phyloP scores from a whole-genome alignment of 2,888 invertebrate species.

The Sepiola atlantica region DNA sequence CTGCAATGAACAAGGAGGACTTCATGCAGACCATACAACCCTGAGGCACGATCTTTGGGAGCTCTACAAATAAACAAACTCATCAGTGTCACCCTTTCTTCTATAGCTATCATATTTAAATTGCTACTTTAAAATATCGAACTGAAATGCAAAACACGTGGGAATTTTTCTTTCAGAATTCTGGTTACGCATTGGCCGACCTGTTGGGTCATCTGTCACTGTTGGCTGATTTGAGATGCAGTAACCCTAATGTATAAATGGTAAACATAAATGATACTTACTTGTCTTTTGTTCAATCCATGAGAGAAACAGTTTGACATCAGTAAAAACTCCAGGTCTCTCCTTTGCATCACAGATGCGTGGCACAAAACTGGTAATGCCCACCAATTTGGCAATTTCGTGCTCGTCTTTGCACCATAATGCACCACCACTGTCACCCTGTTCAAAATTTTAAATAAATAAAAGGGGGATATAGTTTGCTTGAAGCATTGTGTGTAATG shows the following conservation, averaged over 20 bases:
- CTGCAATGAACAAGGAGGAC: too few species aligned
- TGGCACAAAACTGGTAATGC: constrained; percentile 67
- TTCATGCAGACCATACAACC: too few species aligned
- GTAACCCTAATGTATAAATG: not conserved
- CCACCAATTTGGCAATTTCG: constrained; percentile 63
- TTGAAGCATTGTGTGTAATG: too few species aligned
- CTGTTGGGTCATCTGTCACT: too few species aligned
- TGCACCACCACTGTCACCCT: constrained; percentile 73
- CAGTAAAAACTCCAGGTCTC: constrained; percentile 68
- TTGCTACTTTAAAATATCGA: too few species aligned
- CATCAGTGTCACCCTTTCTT: too few species aligned
- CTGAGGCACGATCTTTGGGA: too few species aligned
- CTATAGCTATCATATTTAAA: too few species aligned
- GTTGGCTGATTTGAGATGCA: not conserved
- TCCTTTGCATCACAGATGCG: constrained; percentile 64
- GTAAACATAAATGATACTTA: constrained; percentile 53
- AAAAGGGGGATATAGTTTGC: not conserved
- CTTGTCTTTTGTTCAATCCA: constrained; percentile 67
- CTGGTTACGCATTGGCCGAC: too few species aligned
- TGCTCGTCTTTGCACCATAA: constrained; percentile 63
- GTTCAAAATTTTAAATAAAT: not conserved
- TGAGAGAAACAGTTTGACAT: constrained; percentile 58
- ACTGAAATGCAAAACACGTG: too few species aligned
- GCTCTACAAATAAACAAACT: too few species aligned
- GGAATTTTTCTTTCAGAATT: too few species aligned